Percentiles rank a stretch among this genome's conserved stretches.
Evolutionary conservation across 1,140 invertebrate genomes (phyloP).

Genomic region (Leucophenga varia): DNA sequence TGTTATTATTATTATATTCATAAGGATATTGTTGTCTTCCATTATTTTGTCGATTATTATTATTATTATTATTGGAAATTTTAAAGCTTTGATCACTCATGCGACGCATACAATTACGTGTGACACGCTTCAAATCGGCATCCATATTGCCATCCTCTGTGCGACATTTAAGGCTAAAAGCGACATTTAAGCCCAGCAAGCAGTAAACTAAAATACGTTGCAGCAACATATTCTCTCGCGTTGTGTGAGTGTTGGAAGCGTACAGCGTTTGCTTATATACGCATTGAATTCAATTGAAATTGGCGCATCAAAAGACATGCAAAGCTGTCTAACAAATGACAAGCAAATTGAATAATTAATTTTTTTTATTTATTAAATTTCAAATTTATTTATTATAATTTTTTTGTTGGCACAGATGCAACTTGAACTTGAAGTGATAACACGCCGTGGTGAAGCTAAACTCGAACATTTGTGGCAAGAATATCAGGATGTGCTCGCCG

Average conservation of each 20-base stretch:
- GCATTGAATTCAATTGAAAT: too few relatives aligned
- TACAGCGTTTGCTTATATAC: too few relatives aligned
- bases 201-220: too few relatives aligned
- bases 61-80: constrained; percentile 3
- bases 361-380: too few relatives aligned
- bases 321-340: too few relatives aligned
- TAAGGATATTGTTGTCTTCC: not conserved
- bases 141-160: constrained; percentile 58
- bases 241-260: too few relatives aligned
- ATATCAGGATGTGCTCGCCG: constrained; percentile 45
- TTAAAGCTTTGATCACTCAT: constrained; percentile 7
- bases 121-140: constrained; percentile 50
- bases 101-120: constrained; percentile 41
- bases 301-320: too few relatives aligned
- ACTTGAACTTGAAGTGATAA: constrained; percentile 46
- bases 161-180: constrained; percentile 54
- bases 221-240: too few relatives aligned
- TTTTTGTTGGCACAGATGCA: constrained; percentile 54
- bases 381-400: too few relatives aligned
- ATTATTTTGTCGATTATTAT: constrained; percentile 1
- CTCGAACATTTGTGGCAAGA: constrained; percentile 50
- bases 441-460: constrained; percentile 37
- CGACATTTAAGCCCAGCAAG: constrained; percentile 4
- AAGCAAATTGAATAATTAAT: too few relatives aligned
- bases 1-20: constrained; percentile 5